Percentiles rank a stretch among this genome's conserved stretches.
Evolutionary conservation across 2,797 vertebrate genomes (phyloP).

Genomic region (Scolopax rusticola): DNA sequence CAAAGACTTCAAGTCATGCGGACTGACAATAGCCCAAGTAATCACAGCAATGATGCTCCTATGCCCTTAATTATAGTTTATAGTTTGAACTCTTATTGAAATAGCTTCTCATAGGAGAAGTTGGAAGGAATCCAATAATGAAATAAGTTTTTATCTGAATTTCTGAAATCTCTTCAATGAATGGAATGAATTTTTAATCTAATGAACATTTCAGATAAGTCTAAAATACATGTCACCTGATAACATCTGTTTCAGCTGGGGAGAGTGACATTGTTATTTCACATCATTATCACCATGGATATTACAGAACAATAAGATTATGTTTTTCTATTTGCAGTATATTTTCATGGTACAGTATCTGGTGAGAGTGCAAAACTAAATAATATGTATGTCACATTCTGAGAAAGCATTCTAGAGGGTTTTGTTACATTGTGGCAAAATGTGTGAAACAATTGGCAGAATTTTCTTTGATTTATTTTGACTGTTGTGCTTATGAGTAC

Average conservation of each 20-base stretch:
- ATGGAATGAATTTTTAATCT: neutral
- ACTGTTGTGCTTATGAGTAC: neutral
- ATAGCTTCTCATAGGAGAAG: neutral
- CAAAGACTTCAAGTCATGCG: neutral
- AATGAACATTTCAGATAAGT: neutral
- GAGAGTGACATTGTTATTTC: neutral
- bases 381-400: neutral
- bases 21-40: neutral
- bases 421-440: neutral
- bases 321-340: constrained; percentile 12
- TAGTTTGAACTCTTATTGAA: neutral
- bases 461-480: constrained; percentile 10
- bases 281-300: neutral
- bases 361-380: neutral
- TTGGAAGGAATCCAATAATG: neutral
- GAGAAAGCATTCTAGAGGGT: neutral
- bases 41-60: neutral
- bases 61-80: neutral
- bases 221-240: neutral
- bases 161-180: neutral
- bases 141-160: neutral
- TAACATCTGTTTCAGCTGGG: neutral
- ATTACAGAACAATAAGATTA: constrained; percentile 5
- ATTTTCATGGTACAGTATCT: neutral
- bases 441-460: neutral